Evolutionary conservation across 2,888 invertebrate genomes (phyloP), one percentile per base, ranked within the genome.

Genomic region (Dascillus cervinus): DNA sequence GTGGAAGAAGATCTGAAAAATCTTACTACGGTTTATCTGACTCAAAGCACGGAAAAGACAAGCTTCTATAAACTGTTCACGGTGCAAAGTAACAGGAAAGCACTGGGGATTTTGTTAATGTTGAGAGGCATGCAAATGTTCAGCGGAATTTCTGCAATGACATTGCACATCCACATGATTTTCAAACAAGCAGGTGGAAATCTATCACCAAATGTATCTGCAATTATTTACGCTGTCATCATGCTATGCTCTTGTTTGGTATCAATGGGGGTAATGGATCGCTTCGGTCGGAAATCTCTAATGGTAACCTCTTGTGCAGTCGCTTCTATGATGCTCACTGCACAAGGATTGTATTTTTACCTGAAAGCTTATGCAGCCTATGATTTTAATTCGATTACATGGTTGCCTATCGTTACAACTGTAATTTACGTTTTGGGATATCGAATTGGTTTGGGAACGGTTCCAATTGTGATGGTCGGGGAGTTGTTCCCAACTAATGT

Each of bases 401-500:
- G 31, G 19, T 13, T 43, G 3, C 39, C 43, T 3, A 30, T 39
- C 13, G 19, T 32, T 22, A 27, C 34, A n/a, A 30, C 39, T n/a
- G 20, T 39, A 13, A 29, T 20, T 21, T 43, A 37, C 22, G 39
- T 37, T n/a, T 14, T 43, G 8, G 29, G 37, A 2, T 45, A 39
- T 10, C 31, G 37, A 15, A 26, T 41, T 9, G 45, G 45, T 1
- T 34, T 45, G 13, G 39, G 41, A 9, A 32, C 43, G 12, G 36
- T 41, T 8, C 32, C 43, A 4, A 37, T 45, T 14, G 43, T 45
- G 3, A 43, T 43, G 36, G 41, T 37, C 3, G 33, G 34, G 1
- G 45, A 45, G 27, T 20, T 45, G 4, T 43, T 43, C 19, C 31
- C 39, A 4, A 37, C 41, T 6, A 32, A 37, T 11, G 45, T 45